Percentiles rank a stretch among this genome's conserved stretches.
Conservation (phyloP, 2,113 vertebrate species). For the Oryzias celebensis region DNA sequence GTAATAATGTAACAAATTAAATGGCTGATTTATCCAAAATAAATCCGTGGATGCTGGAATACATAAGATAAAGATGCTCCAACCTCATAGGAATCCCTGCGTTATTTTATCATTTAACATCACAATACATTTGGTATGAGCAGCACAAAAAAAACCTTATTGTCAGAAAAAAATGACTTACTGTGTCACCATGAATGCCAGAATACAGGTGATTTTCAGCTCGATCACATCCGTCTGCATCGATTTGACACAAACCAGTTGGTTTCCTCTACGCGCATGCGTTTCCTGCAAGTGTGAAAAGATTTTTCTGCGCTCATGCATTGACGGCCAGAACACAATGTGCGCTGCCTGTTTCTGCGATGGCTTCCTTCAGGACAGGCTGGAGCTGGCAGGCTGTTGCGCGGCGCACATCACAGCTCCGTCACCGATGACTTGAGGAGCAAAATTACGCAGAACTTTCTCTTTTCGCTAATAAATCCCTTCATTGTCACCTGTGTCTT, state of each 20-base stretch:
- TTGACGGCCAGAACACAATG: conserved; percentile 36
- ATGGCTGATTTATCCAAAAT: background rate
- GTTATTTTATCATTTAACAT: background rate
- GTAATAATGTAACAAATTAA: background rate
- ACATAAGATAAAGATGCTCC: conserved; percentile 30
- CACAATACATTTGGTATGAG: background rate
- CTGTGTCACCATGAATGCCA: conserved; percentile 78
- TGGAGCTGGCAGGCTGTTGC: background rate
- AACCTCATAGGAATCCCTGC: conserved; percentile 23
- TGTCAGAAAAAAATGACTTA: conserved; percentile 50
- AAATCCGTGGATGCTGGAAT: conserved; percentile 14
- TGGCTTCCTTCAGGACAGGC: conserved; percentile 13
- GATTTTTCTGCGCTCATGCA: conserved; percentile 47
- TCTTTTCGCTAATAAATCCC: background rate
- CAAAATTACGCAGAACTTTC: background rate
- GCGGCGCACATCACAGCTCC: background rate
- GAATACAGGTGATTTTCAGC: conserved; percentile 65
- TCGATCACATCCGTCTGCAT: conserved; percentile 70
- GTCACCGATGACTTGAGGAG: background rate
- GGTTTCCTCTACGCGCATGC: conserved; percentile 70
- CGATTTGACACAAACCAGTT: conserved; percentile 59
- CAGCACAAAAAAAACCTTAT: no score
- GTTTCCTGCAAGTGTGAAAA: conserved; percentile 63
- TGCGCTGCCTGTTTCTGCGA: conserved; percentile 18
- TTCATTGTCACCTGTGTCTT: background rate